phyloP scores from a whole-genome alignment of 2,888 invertebrate genomes.

The Drosophila ustulata region DNA sequence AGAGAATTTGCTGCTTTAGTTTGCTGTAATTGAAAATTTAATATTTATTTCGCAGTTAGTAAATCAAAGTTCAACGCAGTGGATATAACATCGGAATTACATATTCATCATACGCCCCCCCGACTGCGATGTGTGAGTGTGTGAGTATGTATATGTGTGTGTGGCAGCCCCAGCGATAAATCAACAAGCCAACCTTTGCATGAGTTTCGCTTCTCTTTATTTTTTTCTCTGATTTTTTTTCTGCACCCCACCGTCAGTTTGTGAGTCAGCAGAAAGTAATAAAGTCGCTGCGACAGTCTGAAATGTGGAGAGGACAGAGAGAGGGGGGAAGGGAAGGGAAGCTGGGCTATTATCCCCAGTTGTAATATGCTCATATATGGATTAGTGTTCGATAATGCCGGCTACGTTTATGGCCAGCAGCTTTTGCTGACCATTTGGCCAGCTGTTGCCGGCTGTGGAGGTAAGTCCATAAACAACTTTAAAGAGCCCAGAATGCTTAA shows the following conservation, averaged over 20 bases:
- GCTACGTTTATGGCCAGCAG: slow-evolving; percentile 27
- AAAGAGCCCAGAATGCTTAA: slow-evolving; percentile 34
- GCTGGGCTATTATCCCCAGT: slow-evolving; percentile 49
- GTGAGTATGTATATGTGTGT: slow-evolving; percentile 36
- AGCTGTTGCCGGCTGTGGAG: slow-evolving; percentile 45
- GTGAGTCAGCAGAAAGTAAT: slow-evolving; percentile 77
- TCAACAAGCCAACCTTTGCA: slow-evolving; percentile 79
- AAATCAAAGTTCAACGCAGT: slow-evolving; percentile 77
- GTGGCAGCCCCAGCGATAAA: slow-evolving; percentile 60
- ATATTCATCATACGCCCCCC: slow-evolving; percentile 76
- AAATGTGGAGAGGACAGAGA: not conserved
- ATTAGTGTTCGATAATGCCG: slow-evolving; percentile 73
- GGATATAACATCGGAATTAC: slow-evolving; percentile 73
- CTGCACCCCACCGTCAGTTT: slow-evolving; percentile 15
- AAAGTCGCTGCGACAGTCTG: slow-evolving; percentile 52
- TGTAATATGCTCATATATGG: slow-evolving; percentile 67
- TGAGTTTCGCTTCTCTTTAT: slow-evolving; percentile 54
- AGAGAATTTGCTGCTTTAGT: slow-evolving; percentile 22
- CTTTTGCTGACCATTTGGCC: slow-evolving; percentile 47
- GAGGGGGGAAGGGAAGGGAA: not conserved
- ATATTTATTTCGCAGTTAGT: slow-evolving; percentile 80
- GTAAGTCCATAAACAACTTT: slow-evolving; percentile 56
- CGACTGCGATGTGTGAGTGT: slow-evolving; percentile 35
- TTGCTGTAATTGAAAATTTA: slow-evolving; percentile 75
- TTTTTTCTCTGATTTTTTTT: slow-evolving; percentile 10